Evolutionary conservation across 1,140 invertebrate species (phyloP).

Genomic region (Macrostomum lignano): DNA sequence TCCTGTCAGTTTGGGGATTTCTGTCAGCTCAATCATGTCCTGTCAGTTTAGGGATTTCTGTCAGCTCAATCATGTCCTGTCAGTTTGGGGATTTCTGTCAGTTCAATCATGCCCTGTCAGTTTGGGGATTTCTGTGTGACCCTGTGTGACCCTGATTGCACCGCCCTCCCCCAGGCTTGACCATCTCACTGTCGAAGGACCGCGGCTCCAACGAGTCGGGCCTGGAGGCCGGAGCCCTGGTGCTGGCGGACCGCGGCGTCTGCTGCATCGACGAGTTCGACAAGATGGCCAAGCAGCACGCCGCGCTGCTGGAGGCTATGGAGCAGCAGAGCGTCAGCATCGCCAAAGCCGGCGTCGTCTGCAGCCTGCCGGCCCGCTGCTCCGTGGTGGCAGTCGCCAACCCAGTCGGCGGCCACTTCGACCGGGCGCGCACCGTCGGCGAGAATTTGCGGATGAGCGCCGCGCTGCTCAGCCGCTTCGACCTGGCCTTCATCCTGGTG

Average conservation of each 20-base stretch:
- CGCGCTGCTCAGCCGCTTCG: constrained; percentile 54
- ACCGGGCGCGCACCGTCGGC: constrained; percentile 49
- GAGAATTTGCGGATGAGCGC: constrained; percentile 56
- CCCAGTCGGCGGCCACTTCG: constrained; percentile 56
- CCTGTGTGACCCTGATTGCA: too few relatives aligned
- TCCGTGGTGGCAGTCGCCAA: constrained; percentile 69
- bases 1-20: too few relatives aligned
- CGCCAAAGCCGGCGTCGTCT: constrained; percentile 40
- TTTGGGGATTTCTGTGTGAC: too few relatives aligned
- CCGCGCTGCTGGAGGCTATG: constrained; percentile 63
- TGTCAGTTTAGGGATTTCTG: too few relatives aligned
- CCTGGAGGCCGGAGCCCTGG: constrained; percentile 48
- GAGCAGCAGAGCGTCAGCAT: constrained; percentile 67
- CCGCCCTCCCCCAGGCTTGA: too few relatives aligned
- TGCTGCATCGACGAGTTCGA: constrained; percentile 88
- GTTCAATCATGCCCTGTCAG: too few relatives aligned
- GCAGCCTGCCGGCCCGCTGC: constrained; percentile 43
- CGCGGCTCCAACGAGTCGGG: constrained; percentile 44
- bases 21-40: too few relatives aligned
- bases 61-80: too few relatives aligned
- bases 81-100: too few relatives aligned
- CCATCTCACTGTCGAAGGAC: constrained; percentile 39
- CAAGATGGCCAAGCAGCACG: constrained; percentile 55
- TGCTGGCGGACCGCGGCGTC: constrained; percentile 41
- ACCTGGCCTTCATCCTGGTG: constrained; percentile 61